These are phyloP conservation scores for Myotis findleyi DNA, from an alignment of 2,797 vertebrate genomes.

Conservation along the genomic window DNA sequence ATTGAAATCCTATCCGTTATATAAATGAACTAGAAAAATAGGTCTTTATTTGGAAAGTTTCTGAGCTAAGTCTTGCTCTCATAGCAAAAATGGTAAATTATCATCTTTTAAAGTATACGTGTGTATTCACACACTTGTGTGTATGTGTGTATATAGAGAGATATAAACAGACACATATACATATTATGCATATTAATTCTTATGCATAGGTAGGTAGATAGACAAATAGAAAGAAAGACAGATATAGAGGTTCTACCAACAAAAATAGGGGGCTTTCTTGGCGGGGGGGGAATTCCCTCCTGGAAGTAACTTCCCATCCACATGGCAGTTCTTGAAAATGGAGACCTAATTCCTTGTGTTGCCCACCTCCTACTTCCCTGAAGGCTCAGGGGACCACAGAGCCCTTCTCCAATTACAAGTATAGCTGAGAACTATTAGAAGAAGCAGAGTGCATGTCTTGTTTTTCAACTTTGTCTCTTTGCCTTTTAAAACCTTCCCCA, in stretches of 20 bases:
- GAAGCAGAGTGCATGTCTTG: background rate
- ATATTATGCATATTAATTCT: background rate
- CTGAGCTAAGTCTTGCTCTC: background rate
- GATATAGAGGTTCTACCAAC: fast-evolving
- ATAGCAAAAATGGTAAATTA: background rate
- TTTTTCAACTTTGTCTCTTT: conserved; percentile 39
- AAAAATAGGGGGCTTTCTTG: conserved; percentile 59
- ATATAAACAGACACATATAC: background rate
- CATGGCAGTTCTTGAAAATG: background rate
- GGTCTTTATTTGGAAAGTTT: conserved; percentile 37
- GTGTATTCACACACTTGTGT: background rate
- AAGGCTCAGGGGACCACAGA: background rate
- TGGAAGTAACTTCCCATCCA: background rate
- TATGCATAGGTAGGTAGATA: background rate
- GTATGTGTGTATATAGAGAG: background rate
- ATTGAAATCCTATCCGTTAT: conserved; percentile 39
- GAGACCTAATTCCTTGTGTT: background rate
- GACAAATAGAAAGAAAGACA: background rate
- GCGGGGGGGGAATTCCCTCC: background rate
- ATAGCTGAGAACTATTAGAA: background rate
- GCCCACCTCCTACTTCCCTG: background rate
- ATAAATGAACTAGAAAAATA: conserved; percentile 51
- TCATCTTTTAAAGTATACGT: conserved; percentile 18
- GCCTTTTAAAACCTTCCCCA: background rate
- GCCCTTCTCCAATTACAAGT: fast-evolving